Conservation (phyloP, 2,888 invertebrate genomes). For the Harpalus rufipes region DNA sequence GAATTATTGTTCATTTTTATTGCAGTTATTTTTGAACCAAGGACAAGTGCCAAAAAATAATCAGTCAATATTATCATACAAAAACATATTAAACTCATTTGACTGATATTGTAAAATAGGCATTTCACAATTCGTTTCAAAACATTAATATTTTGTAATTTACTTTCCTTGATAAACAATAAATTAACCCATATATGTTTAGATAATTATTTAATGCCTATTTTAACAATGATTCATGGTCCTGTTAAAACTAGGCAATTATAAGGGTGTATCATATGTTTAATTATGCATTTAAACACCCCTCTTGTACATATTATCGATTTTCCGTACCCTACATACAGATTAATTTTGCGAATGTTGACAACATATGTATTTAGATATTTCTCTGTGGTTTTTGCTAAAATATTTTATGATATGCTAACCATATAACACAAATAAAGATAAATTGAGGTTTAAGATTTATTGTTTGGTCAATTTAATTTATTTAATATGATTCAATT, state of each 20-base stretch:
- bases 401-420: too few species aligned
- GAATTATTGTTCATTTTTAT: background rate
- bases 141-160: background rate
- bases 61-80: too few species aligned
- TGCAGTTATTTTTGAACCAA: background rate
- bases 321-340: constrained; percentile 7
- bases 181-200: background rate
- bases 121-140: background rate
- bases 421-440: background rate
- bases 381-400: too few species aligned
- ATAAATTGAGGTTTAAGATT: background rate
- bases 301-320: constrained; percentile 25
- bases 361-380: too few species aligned
- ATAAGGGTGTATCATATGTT: constrained; percentile 19
- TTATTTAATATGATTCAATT: constrained; percentile 7
- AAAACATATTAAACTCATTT: too few species aligned
- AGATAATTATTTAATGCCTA: background rate
- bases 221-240: background rate
- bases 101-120: background rate
- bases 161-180: background rate
- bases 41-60: background rate
- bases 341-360: background rate
- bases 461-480: constrained; percentile 8
- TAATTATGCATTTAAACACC: constrained; percentile 8
- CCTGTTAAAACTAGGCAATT: background rate